These are phyloP conservation scores for Temnothorax ravouxi DNA, from an alignment of 2,888 invertebrate species.

Conservation along the genomic window DNA sequence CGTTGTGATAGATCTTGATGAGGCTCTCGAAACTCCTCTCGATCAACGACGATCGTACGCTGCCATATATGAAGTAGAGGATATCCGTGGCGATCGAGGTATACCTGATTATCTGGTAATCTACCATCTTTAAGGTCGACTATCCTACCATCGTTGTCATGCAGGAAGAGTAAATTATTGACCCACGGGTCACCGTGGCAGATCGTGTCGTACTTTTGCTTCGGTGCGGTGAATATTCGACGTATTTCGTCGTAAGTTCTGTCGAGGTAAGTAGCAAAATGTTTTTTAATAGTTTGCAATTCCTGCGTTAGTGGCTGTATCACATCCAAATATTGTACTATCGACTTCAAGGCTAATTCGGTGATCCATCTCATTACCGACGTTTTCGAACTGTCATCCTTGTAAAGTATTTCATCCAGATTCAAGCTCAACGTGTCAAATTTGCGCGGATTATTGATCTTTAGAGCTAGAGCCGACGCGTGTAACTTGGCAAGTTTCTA, in stretches of 20 bases:
- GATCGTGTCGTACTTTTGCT: slow-evolving; percentile 74
- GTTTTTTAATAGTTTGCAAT: neutral
- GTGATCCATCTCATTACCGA: neutral
- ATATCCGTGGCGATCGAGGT: neutral
- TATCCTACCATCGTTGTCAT: slow-evolving; percentile 64
- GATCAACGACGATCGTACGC: slow-evolving; percentile 73
- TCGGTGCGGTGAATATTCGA: neutral
- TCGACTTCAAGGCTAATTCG: neutral
- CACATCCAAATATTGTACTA: neutral
- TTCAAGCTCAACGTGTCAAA: neutral
- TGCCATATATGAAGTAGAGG: slow-evolving; percentile 75
- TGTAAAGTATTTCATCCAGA: slow-evolving; percentile 21
- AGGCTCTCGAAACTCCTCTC: slow-evolving; percentile 67
- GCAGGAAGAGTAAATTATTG: slow-evolving; percentile 79
- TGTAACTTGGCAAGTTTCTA: slow-evolving; percentile 37
- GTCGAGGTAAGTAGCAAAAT: neutral
- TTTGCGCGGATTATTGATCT: neutral
- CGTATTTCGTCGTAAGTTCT: neutral
- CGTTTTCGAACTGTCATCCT: neutral
- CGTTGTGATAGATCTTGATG: slow-evolving; percentile 30
- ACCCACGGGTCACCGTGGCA: slow-evolving; percentile 81
- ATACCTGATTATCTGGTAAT: slow-evolving; percentile 75
- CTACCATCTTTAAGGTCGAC: slow-evolving; percentile 75
- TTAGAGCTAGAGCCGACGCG: neutral
- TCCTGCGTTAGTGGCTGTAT: slow-evolving; percentile 20